Evolutionary conservation across 2,888 invertebrate genomes (phyloP).

Genomic region (Lottia gigantea): DNA sequence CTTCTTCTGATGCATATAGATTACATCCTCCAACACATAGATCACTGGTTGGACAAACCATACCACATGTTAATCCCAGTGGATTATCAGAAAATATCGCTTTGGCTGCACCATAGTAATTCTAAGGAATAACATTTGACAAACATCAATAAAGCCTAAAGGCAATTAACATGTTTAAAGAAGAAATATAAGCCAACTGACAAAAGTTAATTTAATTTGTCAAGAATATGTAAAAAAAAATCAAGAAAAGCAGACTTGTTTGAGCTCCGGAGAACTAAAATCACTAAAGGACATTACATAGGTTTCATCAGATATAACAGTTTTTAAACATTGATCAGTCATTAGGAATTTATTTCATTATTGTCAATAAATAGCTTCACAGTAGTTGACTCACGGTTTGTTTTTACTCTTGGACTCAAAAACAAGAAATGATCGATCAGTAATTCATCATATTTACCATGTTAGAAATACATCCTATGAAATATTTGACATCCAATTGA

Average conservation of each 20-base stretch:
- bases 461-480: constrained; percentile 95
- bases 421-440: too few species aligned
- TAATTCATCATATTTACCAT: constrained; percentile 77
- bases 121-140: constrained; percentile 72
- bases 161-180: neutral
- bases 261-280: too few species aligned
- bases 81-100: constrained; percentile 98
- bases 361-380: too few species aligned
- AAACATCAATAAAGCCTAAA: neutral
- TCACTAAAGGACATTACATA: too few species aligned
- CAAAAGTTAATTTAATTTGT: too few species aligned
- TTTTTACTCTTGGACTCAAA: too few species aligned
- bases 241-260: neutral
- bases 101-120: constrained; percentile 95
- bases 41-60: constrained; percentile 99
- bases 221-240: too few species aligned
- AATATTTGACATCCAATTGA: constrained; percentile 94
- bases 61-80: constrained; percentile 75
- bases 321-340: too few species aligned
- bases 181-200: neutral
- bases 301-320: too few species aligned
- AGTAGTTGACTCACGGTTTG: too few species aligned
- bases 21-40: constrained; percentile 98
- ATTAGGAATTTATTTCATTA: too few species aligned
- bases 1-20: constrained; percentile 94